phyloP scores from a whole-genome alignment of 2,888 invertebrate genomes.

The Omphaloscelis lunosa region DNA sequence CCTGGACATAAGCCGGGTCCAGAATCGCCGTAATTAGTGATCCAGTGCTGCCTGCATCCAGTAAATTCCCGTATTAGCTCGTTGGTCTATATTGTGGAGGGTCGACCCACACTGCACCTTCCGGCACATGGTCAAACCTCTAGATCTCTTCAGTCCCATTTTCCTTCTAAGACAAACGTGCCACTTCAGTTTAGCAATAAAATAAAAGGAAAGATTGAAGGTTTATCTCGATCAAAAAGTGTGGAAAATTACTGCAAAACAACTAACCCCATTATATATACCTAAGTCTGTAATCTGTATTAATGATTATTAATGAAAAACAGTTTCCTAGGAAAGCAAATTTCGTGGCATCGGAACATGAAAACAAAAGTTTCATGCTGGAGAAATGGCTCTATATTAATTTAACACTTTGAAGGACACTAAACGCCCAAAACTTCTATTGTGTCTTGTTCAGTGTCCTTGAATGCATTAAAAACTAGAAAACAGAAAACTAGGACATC shows the following conservation, averaged over 20 bases:
- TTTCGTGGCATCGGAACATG: conserved; percentile 8
- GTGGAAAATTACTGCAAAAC: not conserved
- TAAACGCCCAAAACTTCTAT: too few relatives aligned
- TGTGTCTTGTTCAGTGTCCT: too few relatives aligned
- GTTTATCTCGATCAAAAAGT: not conserved
- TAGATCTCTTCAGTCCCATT: not conserved
- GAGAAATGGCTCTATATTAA: conserved; percentile 4
- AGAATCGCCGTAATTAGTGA: not conserved
- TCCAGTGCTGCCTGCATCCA: not conserved
- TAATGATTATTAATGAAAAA: conserved; percentile 1
- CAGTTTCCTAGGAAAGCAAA: conserved; percentile 5
- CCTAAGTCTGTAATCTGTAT: conserved; percentile 3
- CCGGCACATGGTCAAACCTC: conserved; percentile 3
- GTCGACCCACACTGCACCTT: not conserved
- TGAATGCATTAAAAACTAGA: conserved; percentile 8
- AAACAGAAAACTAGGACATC: conserved; percentile 9
- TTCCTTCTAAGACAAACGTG: not conserved
- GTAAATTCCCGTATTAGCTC: not conserved
- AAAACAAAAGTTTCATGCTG: conserved; percentile 19
- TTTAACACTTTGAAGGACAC: not conserved
- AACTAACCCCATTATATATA: not conserved
- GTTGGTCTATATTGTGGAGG: not conserved
- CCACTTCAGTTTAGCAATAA: conserved; percentile 13
- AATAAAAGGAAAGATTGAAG: not conserved
- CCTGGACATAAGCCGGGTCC: not conserved